These are phyloP conservation scores for Fukomys damarensis DNA, from an alignment of 2,113 vertebrate species.

Conservation along the genomic window DNA sequence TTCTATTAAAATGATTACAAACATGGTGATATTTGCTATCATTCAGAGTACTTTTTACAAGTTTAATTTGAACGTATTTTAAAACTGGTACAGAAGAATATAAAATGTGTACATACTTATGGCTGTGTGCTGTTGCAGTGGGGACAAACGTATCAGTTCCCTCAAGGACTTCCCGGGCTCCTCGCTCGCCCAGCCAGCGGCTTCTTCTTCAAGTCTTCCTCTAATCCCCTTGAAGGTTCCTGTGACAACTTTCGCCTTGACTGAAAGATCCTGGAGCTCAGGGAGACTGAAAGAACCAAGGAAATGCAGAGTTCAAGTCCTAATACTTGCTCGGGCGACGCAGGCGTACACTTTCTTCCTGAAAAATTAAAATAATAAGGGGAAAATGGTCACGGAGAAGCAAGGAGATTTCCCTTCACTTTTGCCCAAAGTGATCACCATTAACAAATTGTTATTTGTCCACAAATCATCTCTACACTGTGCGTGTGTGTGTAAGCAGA, in stretches of 20 bases:
- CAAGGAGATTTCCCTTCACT: neutral
- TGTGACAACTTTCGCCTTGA: neutral
- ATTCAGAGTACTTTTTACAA: neutral
- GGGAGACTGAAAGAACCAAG: neutral
- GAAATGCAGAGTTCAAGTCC: neutral
- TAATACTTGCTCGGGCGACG: too few relatives aligned
- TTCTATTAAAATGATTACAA: neutral
- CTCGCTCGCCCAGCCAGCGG: neutral
- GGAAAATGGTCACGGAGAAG: neutral
- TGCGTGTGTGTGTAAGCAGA: neutral
- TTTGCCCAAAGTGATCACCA: neutral
- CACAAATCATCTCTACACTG: neutral
- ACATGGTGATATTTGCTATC: neutral
- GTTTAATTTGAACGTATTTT: neutral
- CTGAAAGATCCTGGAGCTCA: neutral
- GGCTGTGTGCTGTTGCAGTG: neutral
- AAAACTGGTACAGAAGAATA: neutral
- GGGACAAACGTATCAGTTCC: neutral
- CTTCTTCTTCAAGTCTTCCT: neutral
- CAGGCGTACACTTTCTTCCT: neutral
- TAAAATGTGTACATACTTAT: neutral
- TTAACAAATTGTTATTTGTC: neutral
- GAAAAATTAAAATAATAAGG: neutral
- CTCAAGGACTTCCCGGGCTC: neutral
- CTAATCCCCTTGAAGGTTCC: too few relatives aligned